A percentile compares a stretch with the other conserved stretches of the same genome.
Conservation (phyloP, 2,797 vertebrate genomes). For the Acanthurus tractus region DNA sequence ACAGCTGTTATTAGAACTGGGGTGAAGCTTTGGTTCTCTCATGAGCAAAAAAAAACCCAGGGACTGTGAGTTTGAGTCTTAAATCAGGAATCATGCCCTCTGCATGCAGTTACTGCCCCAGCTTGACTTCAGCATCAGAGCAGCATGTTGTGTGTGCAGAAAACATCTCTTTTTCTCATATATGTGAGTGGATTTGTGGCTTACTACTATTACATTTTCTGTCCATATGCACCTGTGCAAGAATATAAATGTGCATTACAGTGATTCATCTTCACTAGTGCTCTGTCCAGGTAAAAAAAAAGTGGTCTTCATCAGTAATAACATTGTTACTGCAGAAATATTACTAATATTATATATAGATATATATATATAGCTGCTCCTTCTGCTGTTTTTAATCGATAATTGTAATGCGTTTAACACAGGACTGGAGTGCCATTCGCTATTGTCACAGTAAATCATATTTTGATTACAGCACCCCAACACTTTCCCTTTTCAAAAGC, state of each 20-base stretch:
- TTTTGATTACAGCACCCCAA: constrained; percentile 9
- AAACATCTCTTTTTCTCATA: neutral
- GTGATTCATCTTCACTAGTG: constrained; percentile 15
- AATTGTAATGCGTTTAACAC: neutral
- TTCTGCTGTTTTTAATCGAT: constrained; percentile 5
- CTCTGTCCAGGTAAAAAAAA: neutral
- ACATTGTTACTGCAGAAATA: neutral
- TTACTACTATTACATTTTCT: neutral
- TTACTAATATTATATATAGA: neutral
- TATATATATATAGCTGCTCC: neutral
- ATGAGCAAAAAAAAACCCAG: neutral
- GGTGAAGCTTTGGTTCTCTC: constrained; percentile 13
- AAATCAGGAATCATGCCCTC: neutral
- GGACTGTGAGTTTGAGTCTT: neutral
- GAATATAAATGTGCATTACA: constrained; percentile 8
- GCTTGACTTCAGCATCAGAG: neutral
- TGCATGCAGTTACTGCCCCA: neutral
- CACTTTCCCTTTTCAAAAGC: neutral
- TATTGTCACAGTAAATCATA: constrained; percentile 12
- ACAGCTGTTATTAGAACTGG: too few species aligned
- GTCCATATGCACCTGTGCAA: neutral
- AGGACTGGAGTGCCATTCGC: neutral
- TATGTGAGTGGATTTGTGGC: neutral
- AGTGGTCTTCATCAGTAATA: neutral
- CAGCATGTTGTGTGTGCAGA: neutral